Evolutionary conservation across 2,888 invertebrate species (phyloP).

Genomic region (Dioctria rufipes): DNA sequence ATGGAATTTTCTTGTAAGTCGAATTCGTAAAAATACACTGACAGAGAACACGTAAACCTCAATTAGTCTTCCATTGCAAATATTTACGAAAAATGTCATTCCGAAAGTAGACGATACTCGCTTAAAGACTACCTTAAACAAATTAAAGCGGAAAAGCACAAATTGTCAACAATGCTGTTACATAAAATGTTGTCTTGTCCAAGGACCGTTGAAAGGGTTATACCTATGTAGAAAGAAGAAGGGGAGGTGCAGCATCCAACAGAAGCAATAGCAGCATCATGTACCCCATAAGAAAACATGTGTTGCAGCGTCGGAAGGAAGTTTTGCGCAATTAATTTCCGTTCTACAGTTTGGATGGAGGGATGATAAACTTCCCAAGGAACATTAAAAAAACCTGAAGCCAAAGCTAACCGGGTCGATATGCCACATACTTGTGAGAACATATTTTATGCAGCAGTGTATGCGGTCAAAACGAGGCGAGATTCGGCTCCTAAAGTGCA

Average conservation of each 20-base stretch:
- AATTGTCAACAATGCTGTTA: neutral
- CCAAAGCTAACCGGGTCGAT: slow-evolving; percentile 14
- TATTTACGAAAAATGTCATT: no score
- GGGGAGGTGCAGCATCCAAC: neutral
- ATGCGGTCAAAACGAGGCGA: slow-evolving; percentile 29
- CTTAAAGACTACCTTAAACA: neutral
- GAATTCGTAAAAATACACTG: no score
- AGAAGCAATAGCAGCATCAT: neutral
- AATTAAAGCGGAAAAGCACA: neutral
- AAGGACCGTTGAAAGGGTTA: neutral
- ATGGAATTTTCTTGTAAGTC: no score
- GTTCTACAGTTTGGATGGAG: slow-evolving; percentile 10
- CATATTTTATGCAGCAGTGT: slow-evolving; percentile 24
- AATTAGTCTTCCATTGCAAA: no score
- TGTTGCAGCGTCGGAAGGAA: slow-evolving; percentile 47
- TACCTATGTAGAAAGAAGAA: no score
- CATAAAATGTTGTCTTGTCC: neutral
- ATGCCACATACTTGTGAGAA: slow-evolving; percentile 20
- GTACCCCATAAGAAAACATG: slow-evolving; percentile 40
- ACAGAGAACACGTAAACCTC: no score
- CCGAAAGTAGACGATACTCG: no score
- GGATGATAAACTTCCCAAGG: slow-evolving; percentile 40
- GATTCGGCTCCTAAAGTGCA: slow-evolving; percentile 39
- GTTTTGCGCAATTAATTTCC: slow-evolving; percentile 49
- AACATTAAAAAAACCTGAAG: slow-evolving; percentile 15